A percentile compares a stretch with the other conserved stretches of the same genome.
Conservation (phyloP, 2,888 invertebrate genomes). For the Diachrysia chrysitis region DNA sequence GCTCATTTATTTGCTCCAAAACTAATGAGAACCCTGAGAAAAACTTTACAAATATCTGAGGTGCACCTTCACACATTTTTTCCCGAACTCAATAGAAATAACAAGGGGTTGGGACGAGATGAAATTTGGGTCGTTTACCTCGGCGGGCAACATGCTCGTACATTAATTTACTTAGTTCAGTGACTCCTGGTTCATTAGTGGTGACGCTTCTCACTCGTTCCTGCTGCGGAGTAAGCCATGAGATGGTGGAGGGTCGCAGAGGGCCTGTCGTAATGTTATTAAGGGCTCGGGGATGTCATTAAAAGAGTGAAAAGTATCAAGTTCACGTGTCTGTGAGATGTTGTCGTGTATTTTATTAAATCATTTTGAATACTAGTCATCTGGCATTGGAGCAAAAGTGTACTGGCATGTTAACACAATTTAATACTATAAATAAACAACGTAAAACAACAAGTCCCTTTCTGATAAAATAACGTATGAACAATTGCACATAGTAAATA, state of each 20-base stretch:
- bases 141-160: conserved; percentile 42
- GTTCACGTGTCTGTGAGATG: neutral
- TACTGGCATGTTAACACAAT: too few species aligned
- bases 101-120: conserved; percentile 30
- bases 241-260: neutral
- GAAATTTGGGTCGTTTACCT: conserved; percentile 48
- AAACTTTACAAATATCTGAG: neutral
- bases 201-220: conserved; percentile 44
- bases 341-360: neutral
- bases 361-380: too few species aligned
- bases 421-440: too few species aligned
- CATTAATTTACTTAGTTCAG: conserved; percentile 60
- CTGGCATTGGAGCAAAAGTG: too few species aligned
- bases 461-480: neutral
- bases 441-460: too few species aligned
- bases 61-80: conserved; percentile 4
- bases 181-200: conserved; percentile 60
- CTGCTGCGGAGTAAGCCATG: conserved; percentile 24
- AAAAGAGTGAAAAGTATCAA: neutral
- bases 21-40: neutral
- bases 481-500: too few species aligned
- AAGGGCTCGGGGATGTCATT: neutral
- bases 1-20: neutral
- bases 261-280: neutral
- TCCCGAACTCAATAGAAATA: conserved; percentile 5